Conservation (phyloP, 2,113 vertebrate species). For the Theristicus caerulescens region DNA sequence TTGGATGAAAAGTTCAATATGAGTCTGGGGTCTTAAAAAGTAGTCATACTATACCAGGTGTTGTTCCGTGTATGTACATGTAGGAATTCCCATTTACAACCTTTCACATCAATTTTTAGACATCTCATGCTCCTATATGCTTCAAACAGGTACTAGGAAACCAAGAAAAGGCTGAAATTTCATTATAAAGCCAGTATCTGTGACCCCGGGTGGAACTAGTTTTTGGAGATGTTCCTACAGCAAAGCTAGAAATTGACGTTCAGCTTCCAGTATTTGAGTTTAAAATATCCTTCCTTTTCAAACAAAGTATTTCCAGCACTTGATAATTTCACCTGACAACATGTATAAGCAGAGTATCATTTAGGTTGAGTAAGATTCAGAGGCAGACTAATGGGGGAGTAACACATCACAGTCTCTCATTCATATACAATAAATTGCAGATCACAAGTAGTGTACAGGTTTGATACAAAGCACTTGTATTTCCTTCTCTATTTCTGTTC, state of each 20-base stretch:
- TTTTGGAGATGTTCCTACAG: not conserved
- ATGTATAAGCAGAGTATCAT: not conserved
- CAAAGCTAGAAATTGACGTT: not conserved
- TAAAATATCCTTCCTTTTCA: not conserved
- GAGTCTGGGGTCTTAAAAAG: not conserved
- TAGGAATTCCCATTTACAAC: not conserved
- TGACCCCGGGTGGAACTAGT: not conserved
- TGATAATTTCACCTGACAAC: not conserved
- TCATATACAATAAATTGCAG: not conserved
- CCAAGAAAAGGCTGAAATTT: not conserved
- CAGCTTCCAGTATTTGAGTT: not conserved
- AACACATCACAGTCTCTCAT: not conserved
- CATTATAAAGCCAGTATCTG: not conserved
- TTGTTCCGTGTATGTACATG: fast-evolving
- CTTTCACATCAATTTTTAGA: not conserved
- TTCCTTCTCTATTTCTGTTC: not conserved
- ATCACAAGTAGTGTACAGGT: not conserved
- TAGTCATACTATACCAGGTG: not conserved
- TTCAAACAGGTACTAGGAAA: not conserved
- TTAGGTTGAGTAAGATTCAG: not conserved
- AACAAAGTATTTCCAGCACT: not conserved
- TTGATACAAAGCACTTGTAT: not conserved
- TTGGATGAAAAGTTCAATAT: not conserved
- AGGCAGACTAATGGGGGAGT: not conserved
- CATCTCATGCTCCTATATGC: not conserved